Base-by-base conservation (phyloP, 53 echinoderm and acorn worm genomes). In the Glandiceps talaboti region DNA sequence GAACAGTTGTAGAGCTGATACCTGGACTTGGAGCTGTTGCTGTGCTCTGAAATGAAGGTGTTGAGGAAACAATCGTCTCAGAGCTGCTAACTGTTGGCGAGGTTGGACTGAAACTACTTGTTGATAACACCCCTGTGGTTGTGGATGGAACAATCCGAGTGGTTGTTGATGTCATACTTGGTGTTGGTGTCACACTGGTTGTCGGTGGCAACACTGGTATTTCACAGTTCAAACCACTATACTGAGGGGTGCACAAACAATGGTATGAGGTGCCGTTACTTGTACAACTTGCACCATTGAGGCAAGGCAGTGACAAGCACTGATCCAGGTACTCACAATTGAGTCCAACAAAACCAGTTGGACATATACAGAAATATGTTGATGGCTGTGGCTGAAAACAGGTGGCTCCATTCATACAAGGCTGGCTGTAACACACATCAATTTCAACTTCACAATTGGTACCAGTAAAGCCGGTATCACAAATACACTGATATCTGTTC, bases 401-500 rank as follows among this genome's bases (percentile, higher is more conserved):
- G 28, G 75, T 80, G 10, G 88, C 91, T 74, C 84, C 86, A 74
- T 91, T 91, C 31, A 76, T 76, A 76, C 91, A 91, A 1, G 88
- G 91, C 12, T 84, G 77, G 12, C 79, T 27, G 74, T 30, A 32
- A 79, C 91, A 91, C 74, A 75, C 81, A 26, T 88, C 85, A 26
- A 91, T 73, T 29, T 83, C 88, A 26, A 33, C 77, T 77, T 84
- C 86, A 31, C 91, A 91, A 1, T 77, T 33, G 14, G 33, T 27
- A 29, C 88, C 88, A 30, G 31, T 78, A 27, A 28, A 78, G 0
- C 79, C 79, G 6, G 31, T 27, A 1, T 32, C 27, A 32, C 79
- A 78, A 32, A 78, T 32, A 28, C 79, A 78, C 28, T 32, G 79
- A 27, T 78, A 78, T 31, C 79, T 31, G 79, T 78, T 78, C 6